Base-by-base conservation (phyloP, 2,113 vertebrate genomes). In the Hoplias malabaricus region DNA sequence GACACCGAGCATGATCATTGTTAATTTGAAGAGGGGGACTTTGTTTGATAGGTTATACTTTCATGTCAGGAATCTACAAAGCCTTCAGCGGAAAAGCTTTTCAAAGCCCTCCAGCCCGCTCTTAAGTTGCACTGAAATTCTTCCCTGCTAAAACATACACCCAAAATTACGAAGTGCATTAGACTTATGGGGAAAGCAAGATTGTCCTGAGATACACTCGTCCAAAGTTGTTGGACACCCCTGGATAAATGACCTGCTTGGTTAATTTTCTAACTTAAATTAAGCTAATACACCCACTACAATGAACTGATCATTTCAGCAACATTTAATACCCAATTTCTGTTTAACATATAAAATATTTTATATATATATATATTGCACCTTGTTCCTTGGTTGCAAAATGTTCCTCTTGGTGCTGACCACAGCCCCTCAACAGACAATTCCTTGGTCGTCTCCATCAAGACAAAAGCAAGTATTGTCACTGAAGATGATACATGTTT, bases 21-120 rank as follows among this genome's bases (percentile, higher is more conserved):
- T 78, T 86, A 78, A 80, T 82, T 84, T 82, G 71, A 72, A 80
- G 71, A 71, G 69, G 81, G n/a, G 71, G 76, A 78, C 79, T 84
- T 80, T 75, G 80, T 80, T 79, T 69, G 77, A 82, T 82, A 81
- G 77, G 77, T 69, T 66, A 53, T 23, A 31, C 80, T 86, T 84
- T 86, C 61, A 80, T 82, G 75, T 83, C 68, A 62, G 78, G 21
- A 53, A 65, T 46, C 74, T 80, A 73, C 63, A 75, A 78, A 61
- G 73, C 21, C 40, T 80, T 80, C 34, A 46, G 16, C 7, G 29
- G 67, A 76, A 69, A 54, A 71, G 53, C 46, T 76, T 75, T 83
- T 66, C 59, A 75, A 79, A 79, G 73, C 59, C 21, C 34, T 19
- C 21, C 16, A 46, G 69, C 50, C 42, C 12, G 40, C 43, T 54